Evolutionary conservation across 2,888 invertebrate genomes (phyloP).

Genomic region (Artemia sp.): DNA sequence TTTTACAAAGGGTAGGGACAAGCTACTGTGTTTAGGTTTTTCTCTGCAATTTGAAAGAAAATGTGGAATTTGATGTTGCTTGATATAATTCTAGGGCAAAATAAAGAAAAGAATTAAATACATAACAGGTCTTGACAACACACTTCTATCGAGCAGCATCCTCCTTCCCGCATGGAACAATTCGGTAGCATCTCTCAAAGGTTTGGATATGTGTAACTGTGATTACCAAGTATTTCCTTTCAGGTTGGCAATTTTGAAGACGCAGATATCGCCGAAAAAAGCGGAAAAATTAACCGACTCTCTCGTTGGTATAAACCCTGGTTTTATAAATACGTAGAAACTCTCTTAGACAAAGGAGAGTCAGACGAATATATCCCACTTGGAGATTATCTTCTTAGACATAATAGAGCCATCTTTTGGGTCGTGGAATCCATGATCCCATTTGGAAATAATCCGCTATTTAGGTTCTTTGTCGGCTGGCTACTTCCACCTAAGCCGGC

Average conservation of each 20-base stretch:
- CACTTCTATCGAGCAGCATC: no score
- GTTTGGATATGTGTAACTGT: no score
- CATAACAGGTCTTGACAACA: no score
- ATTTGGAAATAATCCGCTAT: conserved; percentile 47
- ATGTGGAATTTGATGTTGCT: no score
- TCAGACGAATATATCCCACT: conserved; percentile 44
- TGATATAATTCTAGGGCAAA: no score
- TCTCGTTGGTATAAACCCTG: conserved; percentile 51
- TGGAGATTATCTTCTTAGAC: conserved; percentile 45
- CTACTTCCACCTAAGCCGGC: conserved; percentile 50
- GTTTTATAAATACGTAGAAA: conserved; percentile 50
- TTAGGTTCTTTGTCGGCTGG: conserved; percentile 47
- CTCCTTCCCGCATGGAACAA: no score
- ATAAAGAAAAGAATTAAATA: no score
- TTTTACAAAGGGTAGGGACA: no score
- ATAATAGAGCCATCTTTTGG: conserved; percentile 53
- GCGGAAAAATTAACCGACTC: conserved; percentile 36
- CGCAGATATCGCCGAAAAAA: conserved; percentile 19
- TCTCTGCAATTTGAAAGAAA: no score
- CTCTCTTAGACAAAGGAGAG: conserved; percentile 37
- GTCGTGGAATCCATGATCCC: conserved; percentile 53
- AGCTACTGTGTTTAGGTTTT: no score
- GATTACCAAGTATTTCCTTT: background rate
- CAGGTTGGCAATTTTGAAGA: conserved; percentile 21
- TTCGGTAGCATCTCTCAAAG: no score